Conservation (phyloP, 2,888 invertebrate species). For the Ophioninae sp. region DNA sequence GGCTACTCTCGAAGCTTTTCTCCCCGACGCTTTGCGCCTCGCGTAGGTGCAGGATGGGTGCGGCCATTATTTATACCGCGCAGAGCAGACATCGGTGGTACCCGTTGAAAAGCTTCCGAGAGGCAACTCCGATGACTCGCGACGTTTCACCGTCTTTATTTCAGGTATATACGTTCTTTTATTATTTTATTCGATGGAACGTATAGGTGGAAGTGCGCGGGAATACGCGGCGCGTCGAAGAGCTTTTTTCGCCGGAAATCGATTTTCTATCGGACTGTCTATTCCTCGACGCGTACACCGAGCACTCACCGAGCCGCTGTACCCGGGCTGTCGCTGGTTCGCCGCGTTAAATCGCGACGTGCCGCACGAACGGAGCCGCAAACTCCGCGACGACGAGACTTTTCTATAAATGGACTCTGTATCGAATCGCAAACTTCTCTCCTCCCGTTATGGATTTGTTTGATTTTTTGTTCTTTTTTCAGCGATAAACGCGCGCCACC, state of each 20-base stretch:
- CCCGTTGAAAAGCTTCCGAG: slow-evolving; percentile 37
- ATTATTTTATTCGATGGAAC: not conserved
- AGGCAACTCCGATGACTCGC: slow-evolving; percentile 32
- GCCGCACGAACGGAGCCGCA: slow-evolving; percentile 41
- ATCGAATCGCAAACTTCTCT: slow-evolving; percentile 34
- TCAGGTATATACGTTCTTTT: not conserved
- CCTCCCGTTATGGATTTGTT: not conserved
- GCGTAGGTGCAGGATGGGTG: slow-evolving; percentile 1
- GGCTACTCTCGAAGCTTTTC: slow-evolving; percentile 42
- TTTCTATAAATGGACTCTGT: slow-evolving; percentile 33
- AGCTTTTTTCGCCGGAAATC: slow-evolving; percentile 50
- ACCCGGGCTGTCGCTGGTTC: slow-evolving; percentile 22
- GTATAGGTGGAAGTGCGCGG: not conserved
- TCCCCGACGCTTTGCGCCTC: slow-evolving; percentile 17
- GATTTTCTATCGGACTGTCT: slow-evolving; percentile 55
- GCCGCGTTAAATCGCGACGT: slow-evolving; percentile 36
- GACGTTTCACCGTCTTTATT: slow-evolving; percentile 49
- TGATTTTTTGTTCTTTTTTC: slow-evolving; percentile 5
- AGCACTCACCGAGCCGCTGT: slow-evolving; percentile 17
- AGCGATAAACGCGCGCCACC: not conserved
- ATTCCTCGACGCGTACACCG: slow-evolving; percentile 2
- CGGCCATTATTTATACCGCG: slow-evolving; percentile 10
- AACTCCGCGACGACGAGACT: slow-evolving; percentile 33
- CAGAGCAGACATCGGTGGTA: slow-evolving; percentile 16
- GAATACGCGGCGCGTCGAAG: slow-evolving; percentile 1